Base-by-base conservation (phyloP, 92 coral and sea anemone species). In the Siderastrea siderea region DNA sequence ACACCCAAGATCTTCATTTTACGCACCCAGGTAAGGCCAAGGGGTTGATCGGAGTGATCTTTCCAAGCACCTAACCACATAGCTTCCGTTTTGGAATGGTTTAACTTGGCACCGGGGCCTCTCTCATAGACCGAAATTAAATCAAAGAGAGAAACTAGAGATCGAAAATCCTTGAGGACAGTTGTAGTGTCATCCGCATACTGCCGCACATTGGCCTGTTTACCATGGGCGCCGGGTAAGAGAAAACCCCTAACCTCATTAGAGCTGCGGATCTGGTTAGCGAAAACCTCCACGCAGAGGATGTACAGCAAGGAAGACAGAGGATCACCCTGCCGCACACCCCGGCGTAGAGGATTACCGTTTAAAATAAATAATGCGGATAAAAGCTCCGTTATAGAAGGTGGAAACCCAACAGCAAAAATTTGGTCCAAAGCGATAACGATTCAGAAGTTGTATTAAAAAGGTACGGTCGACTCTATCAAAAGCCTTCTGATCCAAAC, bases 401-500 rank as follows among this genome's bases (percentile, higher is more conserved):
- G 53, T 68, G 6, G 61, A 10, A 26, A 26, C 38, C 38, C 38
- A 26, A 26, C 38, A 0, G 38, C 38, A 26, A 26, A 26, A 26
- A 26, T 26, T 26, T 26, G 38, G 38, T 26, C 38, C 38, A 26
- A 26, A 26, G 38, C 38, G 0, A 26, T 26, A 26, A 26, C 38
- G 38, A 26, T 26, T 26, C 38, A 26, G 38, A 26, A 26, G 38
- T 26, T 26, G 38, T 0, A 26, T 26, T 26, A 26, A 26, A 26
- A 26, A 26, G 38, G 38, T 26, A 26, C 38, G 38, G 38, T 26
- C 38, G 38, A 26, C 38, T 26, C 38, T 26, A 3, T 74, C 66
- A 63, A 84, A 84, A 7, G 65, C 73, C 3, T 60, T 84, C 6
- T 80, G 84, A 10, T 65, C 84, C 2, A 80, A 51, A 5, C 64